Percentiles rank a stretch among this genome's conserved stretches.
These are phyloP conservation scores for Epinotia brunnichana DNA, from an alignment of 2,888 invertebrate genomes.

Conservation along the genomic window DNA sequence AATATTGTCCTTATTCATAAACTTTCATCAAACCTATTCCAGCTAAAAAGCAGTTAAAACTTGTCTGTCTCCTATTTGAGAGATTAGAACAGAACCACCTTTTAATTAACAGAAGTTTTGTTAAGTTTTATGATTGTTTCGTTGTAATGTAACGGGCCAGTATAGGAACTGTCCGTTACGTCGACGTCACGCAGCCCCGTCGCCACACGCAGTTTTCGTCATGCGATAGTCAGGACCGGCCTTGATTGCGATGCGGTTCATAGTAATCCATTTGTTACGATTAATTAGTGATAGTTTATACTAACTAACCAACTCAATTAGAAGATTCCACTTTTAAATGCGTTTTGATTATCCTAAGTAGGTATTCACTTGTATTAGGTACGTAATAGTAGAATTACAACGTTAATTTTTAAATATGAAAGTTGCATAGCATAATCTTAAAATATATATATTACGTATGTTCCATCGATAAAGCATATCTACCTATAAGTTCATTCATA, in stretches of 20 bases:
- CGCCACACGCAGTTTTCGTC: conserved; percentile 28
- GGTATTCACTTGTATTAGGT: conserved; percentile 12
- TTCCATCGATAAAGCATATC: not conserved
- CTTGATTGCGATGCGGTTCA: conserved; percentile 37
- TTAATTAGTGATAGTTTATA: conserved; percentile 17
- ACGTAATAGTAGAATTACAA: not conserved
- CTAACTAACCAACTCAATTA: conserved; percentile 17
- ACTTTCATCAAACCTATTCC: no score
- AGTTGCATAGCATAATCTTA: no score
- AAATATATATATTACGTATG: not conserved
- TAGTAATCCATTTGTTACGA: conserved; percentile 32
- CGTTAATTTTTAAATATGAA: not conserved
- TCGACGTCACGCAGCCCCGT: not conserved
- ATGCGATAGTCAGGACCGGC: conserved; percentile 38
- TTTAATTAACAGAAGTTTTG: no score
- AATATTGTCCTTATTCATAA: no score
- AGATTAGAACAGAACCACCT: no score
- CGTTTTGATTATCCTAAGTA: conserved; percentile 5
- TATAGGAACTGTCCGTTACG: conserved; percentile 20
- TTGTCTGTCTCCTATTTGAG: no score
- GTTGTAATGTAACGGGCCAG: not conserved
- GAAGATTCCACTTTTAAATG: conserved; percentile 15
- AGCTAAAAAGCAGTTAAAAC: no score
- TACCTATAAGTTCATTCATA: not conserved
- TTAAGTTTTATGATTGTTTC: not conserved